These are phyloP conservation scores for Patella ulyssiponensis DNA, from an alignment of 2,888 invertebrate species.

Conservation along the genomic window DNA sequence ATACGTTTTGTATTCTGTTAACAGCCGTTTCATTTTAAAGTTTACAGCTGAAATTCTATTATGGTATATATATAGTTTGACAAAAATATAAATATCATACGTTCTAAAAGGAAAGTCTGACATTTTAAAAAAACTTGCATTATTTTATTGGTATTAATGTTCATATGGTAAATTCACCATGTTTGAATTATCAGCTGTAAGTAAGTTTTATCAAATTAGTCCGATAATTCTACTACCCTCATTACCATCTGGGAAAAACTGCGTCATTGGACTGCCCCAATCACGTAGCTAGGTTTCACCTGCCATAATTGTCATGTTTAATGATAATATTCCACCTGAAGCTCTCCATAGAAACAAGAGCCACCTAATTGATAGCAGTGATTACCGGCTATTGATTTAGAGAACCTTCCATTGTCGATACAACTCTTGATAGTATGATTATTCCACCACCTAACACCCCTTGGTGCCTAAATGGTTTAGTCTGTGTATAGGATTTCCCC, in stretches of 20 bases:
- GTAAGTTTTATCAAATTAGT: slow-evolving; percentile 4
- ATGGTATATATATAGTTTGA: no score
- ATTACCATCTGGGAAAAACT: neutral
- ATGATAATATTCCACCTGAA: neutral
- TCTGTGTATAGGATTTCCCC: slow-evolving; percentile 11
- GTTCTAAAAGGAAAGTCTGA: no score
- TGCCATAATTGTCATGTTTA: neutral
- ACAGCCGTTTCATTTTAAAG: no score
- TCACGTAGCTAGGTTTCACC: neutral
- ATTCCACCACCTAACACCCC: neutral
- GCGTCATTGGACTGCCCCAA: slow-evolving; percentile 6
- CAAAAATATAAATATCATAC: no score
- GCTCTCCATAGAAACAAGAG: neutral
- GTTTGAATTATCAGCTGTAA: no score
- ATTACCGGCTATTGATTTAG: slow-evolving; percentile 2
- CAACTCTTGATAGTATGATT: neutral
- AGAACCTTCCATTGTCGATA: neutral
- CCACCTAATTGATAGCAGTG: slow-evolving; percentile 1
- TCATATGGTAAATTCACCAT: no score
- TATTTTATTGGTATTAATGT: no score
- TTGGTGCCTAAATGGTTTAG: neutral
- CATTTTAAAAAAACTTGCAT: no score
- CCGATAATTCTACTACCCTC: neutral
- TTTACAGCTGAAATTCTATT: no score
- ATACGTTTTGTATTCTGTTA: no score